Conservation (phyloP, 2,888 invertebrate genomes). For the Exocentrus adspersus region DNA sequence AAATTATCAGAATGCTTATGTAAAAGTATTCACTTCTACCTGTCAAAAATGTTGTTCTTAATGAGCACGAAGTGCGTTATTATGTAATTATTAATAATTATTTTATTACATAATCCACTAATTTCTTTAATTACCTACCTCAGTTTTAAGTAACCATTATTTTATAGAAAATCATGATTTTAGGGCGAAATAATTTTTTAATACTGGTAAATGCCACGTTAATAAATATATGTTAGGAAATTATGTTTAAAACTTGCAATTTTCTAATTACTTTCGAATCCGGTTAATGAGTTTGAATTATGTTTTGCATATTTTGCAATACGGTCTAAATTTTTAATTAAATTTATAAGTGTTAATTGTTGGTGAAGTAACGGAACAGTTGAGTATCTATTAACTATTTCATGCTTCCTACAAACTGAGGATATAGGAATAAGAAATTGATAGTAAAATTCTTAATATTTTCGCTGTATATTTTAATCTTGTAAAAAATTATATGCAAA, state of each 20-base stretch:
- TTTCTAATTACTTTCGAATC: constrained; percentile 10
- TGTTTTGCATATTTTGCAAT: neutral
- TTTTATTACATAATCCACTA: constrained; percentile 27
- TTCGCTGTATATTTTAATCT: too few species aligned
- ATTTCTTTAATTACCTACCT: constrained; percentile 23
- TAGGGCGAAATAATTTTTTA: constrained; percentile 15
- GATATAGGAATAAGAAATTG: too few species aligned
- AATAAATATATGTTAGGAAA: constrained; percentile 3
- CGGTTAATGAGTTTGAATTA: neutral
- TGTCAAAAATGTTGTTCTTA: constrained; percentile 30
- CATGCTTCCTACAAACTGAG: too few species aligned
- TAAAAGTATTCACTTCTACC: constrained; percentile 15
- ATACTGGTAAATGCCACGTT: constrained; percentile 6
- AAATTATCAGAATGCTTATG: constrained; percentile 24
- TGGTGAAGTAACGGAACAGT: too few species aligned
- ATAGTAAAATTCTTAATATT: too few species aligned
- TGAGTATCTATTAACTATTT: too few species aligned
- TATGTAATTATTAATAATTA: constrained; percentile 30
- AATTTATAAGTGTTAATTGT: too few species aligned
- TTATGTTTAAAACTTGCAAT: constrained; percentile 8
- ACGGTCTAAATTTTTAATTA: neutral
- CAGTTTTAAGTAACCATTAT: constrained; percentile 6
- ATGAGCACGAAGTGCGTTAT: constrained; percentile 28
- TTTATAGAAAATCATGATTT: constrained; percentile 12
- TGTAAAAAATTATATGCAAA: too few species aligned